Percentiles rank a stretch among this genome's conserved stretches.
These are phyloP conservation scores for Alcis repandata DNA, from an alignment of 2,888 invertebrate species.

Conservation along the genomic window DNA sequence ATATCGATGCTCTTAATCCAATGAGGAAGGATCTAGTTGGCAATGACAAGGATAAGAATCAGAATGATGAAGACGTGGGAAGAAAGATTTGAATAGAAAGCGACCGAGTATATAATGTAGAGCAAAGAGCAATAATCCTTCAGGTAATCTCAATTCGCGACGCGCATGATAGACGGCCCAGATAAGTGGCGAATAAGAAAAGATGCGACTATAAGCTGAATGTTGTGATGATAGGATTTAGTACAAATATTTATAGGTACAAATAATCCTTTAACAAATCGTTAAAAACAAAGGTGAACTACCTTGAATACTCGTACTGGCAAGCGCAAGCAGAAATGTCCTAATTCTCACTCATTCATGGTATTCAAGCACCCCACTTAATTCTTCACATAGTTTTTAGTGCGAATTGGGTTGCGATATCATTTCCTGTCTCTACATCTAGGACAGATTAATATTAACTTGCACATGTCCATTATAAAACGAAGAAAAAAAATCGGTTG, in stretches of 20 bases:
- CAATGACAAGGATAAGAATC: constrained; percentile 20
- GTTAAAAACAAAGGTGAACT: constrained; percentile 3
- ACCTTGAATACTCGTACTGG: constrained; percentile 1
- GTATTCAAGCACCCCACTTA: background rate
- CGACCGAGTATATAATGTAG: too few relatives aligned
- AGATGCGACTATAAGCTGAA: too few relatives aligned
- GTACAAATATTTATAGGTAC: too few relatives aligned
- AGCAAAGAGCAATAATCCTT: too few relatives aligned
- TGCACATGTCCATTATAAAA: too few relatives aligned
- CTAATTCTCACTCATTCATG: constrained; percentile 32
- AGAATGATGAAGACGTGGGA: constrained; percentile 2
- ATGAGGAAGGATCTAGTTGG: constrained; percentile 1
- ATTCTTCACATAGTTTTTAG: constrained; percentile 27
- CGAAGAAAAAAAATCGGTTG: too few relatives aligned
- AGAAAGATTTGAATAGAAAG: too few relatives aligned
- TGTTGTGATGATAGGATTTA: too few relatives aligned
- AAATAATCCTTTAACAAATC: background rate
- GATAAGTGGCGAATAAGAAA: too few relatives aligned
- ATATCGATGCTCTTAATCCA: constrained; percentile 4
- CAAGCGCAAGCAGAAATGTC: constrained; percentile 3
- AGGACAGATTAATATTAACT: background rate
- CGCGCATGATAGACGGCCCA: too few relatives aligned
- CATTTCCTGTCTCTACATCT: constrained; percentile 9
- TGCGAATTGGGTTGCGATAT: background rate
- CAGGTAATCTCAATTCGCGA: too few relatives aligned